phyloP scores from a whole-genome alignment of 2,888 invertebrate species.

The Formica aserva region DNA sequence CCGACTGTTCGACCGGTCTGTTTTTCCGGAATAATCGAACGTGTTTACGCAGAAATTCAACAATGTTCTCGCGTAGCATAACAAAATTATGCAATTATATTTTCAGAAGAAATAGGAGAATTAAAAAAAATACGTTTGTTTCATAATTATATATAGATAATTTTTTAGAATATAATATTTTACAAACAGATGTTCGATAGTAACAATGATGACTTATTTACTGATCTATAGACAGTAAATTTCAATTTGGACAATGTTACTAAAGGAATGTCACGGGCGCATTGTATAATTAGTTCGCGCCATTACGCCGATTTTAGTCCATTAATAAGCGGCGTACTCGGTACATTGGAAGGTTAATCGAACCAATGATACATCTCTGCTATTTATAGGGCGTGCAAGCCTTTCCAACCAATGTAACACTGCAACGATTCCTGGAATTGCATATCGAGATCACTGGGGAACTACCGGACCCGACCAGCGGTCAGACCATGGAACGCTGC shows the following conservation, averaged over 20 bases:
- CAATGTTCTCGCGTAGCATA: constrained; percentile 3
- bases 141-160: background rate
- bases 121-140: background rate
- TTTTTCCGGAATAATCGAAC: constrained; percentile 10
- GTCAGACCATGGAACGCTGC: constrained; percentile 97
- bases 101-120: background rate
- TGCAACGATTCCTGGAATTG: constrained; percentile 97
- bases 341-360: constrained; percentile 23
- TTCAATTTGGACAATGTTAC: background rate
- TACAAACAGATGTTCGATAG: background rate
- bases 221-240: background rate
- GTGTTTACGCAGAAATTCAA: constrained; percentile 16
- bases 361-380: constrained; percentile 20
- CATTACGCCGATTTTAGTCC: constrained; percentile 19
- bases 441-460: constrained; percentile 97
- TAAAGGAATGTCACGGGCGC: constrained; percentile 6
- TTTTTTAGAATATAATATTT: background rate
- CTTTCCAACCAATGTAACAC: constrained; percentile 98
- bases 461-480: constrained; percentile 95
- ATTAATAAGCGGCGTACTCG: constrained; percentile 29
- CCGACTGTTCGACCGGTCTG: background rate
- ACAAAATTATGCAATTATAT: background rate
- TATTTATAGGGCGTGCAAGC: constrained; percentile 89
- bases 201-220: background rate
- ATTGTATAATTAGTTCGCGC: constrained; percentile 29